These are phyloP conservation scores for Tribolium castaneum DNA, from an alignment of 1,140 invertebrate genomes.

Conservation along the genomic window DNA sequence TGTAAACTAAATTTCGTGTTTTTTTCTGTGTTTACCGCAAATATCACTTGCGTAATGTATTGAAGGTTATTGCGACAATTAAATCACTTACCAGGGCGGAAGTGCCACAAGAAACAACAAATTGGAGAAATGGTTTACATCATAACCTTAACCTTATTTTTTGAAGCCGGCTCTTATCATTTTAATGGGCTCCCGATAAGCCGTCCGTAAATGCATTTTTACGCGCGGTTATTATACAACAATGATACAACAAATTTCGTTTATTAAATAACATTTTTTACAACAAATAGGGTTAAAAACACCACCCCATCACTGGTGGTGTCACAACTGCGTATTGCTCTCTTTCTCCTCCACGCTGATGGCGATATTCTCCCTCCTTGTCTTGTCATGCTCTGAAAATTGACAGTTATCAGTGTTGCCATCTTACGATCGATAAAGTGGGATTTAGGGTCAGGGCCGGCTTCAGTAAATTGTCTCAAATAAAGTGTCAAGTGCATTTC, in stretches of 20 bases:
- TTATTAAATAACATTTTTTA: not conserved
- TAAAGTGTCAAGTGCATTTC: conserved; percentile 32
- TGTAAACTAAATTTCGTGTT: not conserved
- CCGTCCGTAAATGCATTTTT: not conserved
- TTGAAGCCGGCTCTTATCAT: not conserved
- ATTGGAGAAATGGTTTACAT: not conserved
- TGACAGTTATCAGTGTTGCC: conserved; percentile 2
- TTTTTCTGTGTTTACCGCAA: not conserved
- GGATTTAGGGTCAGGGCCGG: conserved; percentile 23
- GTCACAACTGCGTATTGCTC: not conserved
- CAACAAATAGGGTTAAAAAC: not conserved
- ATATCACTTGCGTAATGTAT: not conserved
- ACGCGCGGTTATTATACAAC: not conserved
- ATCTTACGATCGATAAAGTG: not conserved
- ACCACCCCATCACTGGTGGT: not conserved
- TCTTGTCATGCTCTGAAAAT: conserved; percentile 14
- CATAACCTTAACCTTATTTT: not conserved
- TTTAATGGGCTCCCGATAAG: not conserved
- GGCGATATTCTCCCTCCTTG: not conserved
- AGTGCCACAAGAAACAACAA: not conserved
- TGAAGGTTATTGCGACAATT: not conserved
- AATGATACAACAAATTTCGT: no score
- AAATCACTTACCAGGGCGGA: not conserved
- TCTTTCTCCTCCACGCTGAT: not conserved
- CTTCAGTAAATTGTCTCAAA: not conserved